These are phyloP conservation scores for Dynastes maya DNA, from an alignment of 2,888 invertebrate genomes.

Conservation along the genomic window DNA sequence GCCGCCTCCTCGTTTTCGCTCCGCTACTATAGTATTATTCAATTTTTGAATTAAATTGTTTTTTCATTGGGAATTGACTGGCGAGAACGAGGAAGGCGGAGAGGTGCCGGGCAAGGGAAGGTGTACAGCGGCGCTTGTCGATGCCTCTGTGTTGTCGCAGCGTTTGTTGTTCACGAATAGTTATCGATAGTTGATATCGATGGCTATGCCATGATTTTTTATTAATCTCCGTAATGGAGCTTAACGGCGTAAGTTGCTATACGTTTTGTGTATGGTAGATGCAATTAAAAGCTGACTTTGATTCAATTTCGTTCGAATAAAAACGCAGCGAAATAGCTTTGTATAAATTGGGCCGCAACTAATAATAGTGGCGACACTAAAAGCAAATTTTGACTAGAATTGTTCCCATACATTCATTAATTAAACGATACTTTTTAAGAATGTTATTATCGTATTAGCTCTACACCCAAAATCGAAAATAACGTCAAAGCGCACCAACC, in stretches of 20 bases:
- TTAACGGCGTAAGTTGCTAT: neutral
- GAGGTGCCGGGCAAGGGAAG: neutral
- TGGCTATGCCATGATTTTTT: neutral
- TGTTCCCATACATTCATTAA: too few species aligned
- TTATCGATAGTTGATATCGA: conserved; percentile 4
- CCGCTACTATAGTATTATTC: conserved; percentile 45
- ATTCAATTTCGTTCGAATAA: too few species aligned
- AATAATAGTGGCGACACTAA: too few species aligned
- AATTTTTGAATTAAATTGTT: conserved; percentile 52
- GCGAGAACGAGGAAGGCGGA: neutral
- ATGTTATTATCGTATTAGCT: too few species aligned
- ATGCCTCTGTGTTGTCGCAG: neutral
- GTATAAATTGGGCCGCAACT: too few species aligned
- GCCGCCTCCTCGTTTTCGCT: neutral
- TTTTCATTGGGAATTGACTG: conserved; percentile 47
- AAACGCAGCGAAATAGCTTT: too few species aligned
- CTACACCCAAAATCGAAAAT: too few species aligned
- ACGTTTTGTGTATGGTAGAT: too few species aligned
- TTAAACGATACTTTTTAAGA: too few species aligned
- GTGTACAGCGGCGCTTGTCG: neutral
- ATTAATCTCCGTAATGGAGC: neutral
- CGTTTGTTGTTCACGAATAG: neutral
- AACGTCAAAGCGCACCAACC: too few species aligned
- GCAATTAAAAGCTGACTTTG: too few species aligned
- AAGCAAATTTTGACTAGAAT: too few species aligned